A percentile compares a stretch with the other conserved stretches of the same genome.
These are phyloP conservation scores for Arbacia lixula DNA, from an alignment of 53 echinoderm and acorn worm genomes.

Conservation along the genomic window DNA sequence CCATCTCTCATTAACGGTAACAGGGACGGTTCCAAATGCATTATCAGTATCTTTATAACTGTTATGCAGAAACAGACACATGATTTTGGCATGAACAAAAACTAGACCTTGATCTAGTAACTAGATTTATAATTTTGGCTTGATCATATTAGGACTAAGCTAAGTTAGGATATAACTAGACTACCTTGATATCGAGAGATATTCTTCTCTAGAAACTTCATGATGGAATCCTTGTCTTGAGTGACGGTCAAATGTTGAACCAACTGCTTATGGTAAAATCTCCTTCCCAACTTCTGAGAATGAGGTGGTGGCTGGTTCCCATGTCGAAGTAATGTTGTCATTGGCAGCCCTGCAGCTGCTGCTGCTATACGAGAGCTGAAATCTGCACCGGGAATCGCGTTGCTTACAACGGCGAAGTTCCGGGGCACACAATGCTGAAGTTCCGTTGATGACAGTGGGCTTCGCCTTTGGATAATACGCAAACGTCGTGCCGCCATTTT, in stretches of 20 bases:
- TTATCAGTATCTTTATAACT: no score
- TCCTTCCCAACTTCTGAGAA: not conserved
- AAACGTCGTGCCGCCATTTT: no score
- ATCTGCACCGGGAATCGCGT: not conserved
- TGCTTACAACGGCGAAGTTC: not conserved
- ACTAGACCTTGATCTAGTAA: no score
- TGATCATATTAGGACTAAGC: no score
- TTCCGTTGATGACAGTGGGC: conserved; percentile 7
- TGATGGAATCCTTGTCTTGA: not conserved
- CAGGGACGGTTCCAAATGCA: no score
- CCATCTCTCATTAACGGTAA: no score
- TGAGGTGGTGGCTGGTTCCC: not conserved
- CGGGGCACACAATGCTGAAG: not conserved
- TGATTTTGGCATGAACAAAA: no score
- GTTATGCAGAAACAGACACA: no score
- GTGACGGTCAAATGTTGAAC: not conserved
- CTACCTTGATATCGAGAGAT: conserved; percentile 10
- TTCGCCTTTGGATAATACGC: no score
- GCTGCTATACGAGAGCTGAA: not conserved
- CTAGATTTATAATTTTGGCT: no score
- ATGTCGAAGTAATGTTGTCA: no score
- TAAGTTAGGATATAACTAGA: no score
- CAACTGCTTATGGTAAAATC: conserved; percentile 25
- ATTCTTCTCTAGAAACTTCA: conserved; percentile 6
- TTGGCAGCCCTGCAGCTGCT: not conserved